Conservation (phyloP, 2,888 invertebrate genomes). For the Aphidius colemani region DNA sequence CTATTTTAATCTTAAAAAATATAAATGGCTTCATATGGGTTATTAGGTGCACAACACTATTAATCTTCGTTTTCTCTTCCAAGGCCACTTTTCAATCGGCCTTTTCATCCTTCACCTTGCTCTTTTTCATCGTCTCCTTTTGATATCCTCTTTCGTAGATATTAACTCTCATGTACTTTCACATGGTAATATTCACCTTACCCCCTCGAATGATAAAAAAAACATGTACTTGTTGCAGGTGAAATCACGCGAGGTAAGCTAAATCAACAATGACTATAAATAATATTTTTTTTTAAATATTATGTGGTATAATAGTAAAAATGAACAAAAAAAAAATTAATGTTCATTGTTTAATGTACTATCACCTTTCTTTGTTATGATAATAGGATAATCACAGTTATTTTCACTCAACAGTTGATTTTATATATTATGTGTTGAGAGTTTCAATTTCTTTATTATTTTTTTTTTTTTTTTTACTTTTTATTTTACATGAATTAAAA, state of each 20-base stretch:
- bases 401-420: too few species aligned
- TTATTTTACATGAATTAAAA: too few species aligned
- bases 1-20: too few species aligned
- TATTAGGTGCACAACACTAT: constrained; percentile 30
- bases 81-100: constrained; percentile 29
- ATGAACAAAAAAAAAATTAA: not conserved
- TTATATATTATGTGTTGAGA: too few species aligned
- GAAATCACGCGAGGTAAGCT: not conserved
- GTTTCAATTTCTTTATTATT: too few species aligned
- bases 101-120: constrained; percentile 13
- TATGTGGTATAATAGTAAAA: not conserved
- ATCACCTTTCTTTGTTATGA: not conserved
- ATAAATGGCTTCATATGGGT: constrained; percentile 19
- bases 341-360: not conserved
- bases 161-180: constrained; percentile 5
- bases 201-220: not conserved
- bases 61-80: constrained; percentile 34
- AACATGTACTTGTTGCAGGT: not conserved
- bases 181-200: constrained; percentile 14
- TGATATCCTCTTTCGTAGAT: not conserved
- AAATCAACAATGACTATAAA: too few species aligned
- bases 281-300: too few species aligned
- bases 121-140: constrained; percentile 1
- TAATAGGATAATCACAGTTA: not conserved
- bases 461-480: too few species aligned